A percentile compares a stretch with the other conserved stretches of the same genome.
Evolutionary conservation across 2,888 invertebrate genomes (phyloP).

Genomic region (Yponomeuta sedellus): DNA sequence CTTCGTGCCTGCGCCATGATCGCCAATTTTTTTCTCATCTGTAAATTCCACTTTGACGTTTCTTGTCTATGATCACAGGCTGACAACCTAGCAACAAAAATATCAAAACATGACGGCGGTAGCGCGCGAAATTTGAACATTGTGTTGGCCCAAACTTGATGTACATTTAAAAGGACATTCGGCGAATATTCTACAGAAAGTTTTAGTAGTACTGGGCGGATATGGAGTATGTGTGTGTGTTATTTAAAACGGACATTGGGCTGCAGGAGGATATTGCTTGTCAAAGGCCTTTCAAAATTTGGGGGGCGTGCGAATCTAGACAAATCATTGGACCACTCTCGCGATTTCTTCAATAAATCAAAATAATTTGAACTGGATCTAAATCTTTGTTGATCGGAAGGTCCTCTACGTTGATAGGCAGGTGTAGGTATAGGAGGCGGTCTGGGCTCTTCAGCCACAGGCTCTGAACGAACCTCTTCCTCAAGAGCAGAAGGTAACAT

Average conservation of each 20-base stretch:
- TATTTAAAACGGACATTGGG: slow-evolving; percentile 4
- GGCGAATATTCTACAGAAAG: not conserved
- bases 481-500: too few species aligned
- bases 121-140: not conserved
- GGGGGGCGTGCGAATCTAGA: not conserved
- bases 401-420: too few species aligned
- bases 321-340: not conserved
- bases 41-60: slow-evolving; percentile 4
- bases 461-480: too few species aligned
- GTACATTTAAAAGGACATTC: slow-evolving; percentile 1
- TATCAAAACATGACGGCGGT: slow-evolving; percentile 2
- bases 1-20: slow-evolving; percentile 4
- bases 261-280: slow-evolving; percentile 6
- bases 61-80: slow-evolving; percentile 4
- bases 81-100: slow-evolving; percentile 1
- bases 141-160: not conserved
- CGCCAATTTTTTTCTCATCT: slow-evolving; percentile 4
- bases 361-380: not conserved
- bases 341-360: not conserved
- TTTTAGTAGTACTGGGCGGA: slow-evolving; percentile 2
- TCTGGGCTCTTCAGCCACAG: too few species aligned
- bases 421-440: too few species aligned
- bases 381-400: not conserved
- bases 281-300: too few species aligned
- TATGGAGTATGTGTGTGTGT: slow-evolving; percentile 4